Conservation (phyloP, 2,888 invertebrate species). For the Diaphora mendica region DNA sequence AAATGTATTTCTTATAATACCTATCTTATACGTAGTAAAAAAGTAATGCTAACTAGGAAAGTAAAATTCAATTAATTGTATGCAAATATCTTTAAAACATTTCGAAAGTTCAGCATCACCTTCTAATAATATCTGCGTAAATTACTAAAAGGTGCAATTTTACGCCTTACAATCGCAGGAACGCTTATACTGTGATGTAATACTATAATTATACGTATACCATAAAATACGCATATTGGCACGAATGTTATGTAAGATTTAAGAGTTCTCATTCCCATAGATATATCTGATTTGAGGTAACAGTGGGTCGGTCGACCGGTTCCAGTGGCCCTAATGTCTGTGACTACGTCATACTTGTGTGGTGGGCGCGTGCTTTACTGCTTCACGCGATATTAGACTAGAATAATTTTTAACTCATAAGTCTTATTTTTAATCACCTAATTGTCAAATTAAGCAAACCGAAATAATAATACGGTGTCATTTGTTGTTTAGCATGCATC, state of each 20-base stretch:
- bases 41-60: not conserved
- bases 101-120: not conserved
- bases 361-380: constrained; percentile 56
- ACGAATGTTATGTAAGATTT: constrained; percentile 63
- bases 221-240: constrained; percentile 39
- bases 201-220: constrained; percentile 11
- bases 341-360: constrained; percentile 58
- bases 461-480: too few species aligned
- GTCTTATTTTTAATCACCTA: too few species aligned
- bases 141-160: not conserved
- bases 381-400: constrained; percentile 37
- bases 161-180: not conserved
- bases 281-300: constrained; percentile 76
- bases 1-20: not conserved
- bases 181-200: not conserved
- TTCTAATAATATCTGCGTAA: not conserved
- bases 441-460: too few species aligned
- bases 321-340: constrained; percentile 70
- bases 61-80: not conserved
- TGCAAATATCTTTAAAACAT: not conserved
- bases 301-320: constrained; percentile 71
- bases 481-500: too few species aligned
- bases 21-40: not conserved
- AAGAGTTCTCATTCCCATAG: constrained; percentile 65
- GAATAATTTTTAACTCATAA: too few species aligned